phyloP scores from a whole-genome alignment of 2,113 vertebrate species.

The Pseudopipra pipra region DNA sequence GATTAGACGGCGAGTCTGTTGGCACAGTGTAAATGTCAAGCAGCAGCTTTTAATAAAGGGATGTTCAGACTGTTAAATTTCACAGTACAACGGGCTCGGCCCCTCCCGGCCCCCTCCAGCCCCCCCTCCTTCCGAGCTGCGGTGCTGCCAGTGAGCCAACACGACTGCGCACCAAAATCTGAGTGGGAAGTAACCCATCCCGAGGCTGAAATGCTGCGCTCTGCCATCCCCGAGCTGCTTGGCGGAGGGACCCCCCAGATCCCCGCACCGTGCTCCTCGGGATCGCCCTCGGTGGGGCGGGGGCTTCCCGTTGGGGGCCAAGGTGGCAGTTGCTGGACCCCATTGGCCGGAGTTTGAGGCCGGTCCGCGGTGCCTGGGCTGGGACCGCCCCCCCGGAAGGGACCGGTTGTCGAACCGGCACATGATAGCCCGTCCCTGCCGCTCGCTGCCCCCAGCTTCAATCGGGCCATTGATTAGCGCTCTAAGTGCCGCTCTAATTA shows the following conservation, averaged over 20 bases:
- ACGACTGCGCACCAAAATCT: not conserved
- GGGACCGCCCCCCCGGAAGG: not conserved
- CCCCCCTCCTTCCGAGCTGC: not conserved
- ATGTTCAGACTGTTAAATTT: constrained; percentile 72
- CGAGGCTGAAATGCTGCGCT: not conserved
- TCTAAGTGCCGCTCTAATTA: constrained; percentile 86
- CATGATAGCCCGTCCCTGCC: constrained; percentile 11
- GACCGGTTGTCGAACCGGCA: not conserved
- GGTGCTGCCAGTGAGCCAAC: not conserved
- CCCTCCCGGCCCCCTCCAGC: not conserved
- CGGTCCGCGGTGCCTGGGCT: not conserved
- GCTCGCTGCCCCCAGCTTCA: constrained; percentile 72
- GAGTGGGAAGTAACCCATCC: constrained; percentile 50
- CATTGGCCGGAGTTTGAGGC: not conserved
- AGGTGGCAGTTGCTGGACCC: not conserved
- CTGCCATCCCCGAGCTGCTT: too few species aligned
- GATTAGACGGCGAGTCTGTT: constrained; percentile 71
- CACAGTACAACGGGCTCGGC: constrained; percentile 44
- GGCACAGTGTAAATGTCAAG: constrained; percentile 77
- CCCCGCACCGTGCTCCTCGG: not conserved
- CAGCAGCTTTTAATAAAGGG: constrained; percentile 77
- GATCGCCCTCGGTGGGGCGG: too few species aligned
- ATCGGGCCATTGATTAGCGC: constrained; percentile 88
- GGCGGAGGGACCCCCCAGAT: not conserved
- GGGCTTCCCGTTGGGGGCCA: not conserved